Base-by-base conservation (phyloP, 1,140 invertebrate genomes). In the Drosophila erecta region DNA sequence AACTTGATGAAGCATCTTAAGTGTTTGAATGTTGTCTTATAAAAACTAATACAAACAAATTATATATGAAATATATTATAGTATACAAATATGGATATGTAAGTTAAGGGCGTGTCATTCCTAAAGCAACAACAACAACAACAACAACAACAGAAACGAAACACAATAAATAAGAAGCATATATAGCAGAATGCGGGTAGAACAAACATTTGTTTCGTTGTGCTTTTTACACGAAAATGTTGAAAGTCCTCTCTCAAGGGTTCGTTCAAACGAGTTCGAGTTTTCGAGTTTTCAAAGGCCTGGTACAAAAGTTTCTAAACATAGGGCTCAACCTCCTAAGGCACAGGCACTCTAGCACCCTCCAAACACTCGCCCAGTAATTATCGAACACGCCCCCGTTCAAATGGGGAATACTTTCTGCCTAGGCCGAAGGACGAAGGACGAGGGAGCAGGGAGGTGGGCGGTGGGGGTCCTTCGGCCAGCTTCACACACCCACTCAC, bases 11-110 rank as follows among this genome's bases (percentile, higher is more conserved):
- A 78, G 60, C 78, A 75, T 71, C 66, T 81, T 79, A 78, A 76
- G 55, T 86, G 81, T 87, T 87, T 86, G 54, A 72, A 79, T 86
- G 81, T 81, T 81, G 77, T 76, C 65, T 79, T 76, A 66, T 60
- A 60, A 74, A 43, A 41, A 30, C 11, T 51, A 51, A 40, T 37
- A 49, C 47, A 66, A 67, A 46, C 33, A 51, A 51, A 62, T 47
- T 72, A 60, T 71, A 71, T 70, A 71, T 70, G 43, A 56, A 38
- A 70, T 70, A 73, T 61, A 72, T 73, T 44, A 50, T 56, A 37
- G 14, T 35, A 35, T 44, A 50, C 50, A 67, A 37, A 66, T 51
- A 60, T 53, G 24, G 24, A 61, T 71, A 41, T 35, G 64, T 65
- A 65, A 46, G 27, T 46, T 35, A 53, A 41, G 60, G 49, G 66